A percentile compares a stretch with the other conserved stretches of the same genome.
Conservation (phyloP, 1,140 invertebrate genomes). For the Aphelenchoides fujianensis region DNA sequence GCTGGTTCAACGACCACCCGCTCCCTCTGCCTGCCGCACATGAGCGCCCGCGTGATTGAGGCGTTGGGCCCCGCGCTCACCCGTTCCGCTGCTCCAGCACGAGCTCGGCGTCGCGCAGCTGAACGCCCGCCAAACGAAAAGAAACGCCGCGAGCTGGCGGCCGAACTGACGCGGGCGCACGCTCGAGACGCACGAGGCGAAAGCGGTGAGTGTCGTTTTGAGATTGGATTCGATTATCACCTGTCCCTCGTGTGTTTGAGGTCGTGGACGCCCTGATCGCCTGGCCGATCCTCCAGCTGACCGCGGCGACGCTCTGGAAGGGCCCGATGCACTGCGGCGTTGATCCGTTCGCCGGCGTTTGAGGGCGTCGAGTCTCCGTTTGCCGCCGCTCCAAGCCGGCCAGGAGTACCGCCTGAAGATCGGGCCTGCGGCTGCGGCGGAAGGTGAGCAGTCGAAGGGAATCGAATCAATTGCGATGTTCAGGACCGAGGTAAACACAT, state of each 20-base stretch:
- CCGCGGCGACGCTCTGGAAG: conserved; percentile 24
- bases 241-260: conserved; percentile 34
- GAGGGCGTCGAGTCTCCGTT: neutral
- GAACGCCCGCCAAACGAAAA: neutral
- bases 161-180: neutral
- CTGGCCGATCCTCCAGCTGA: conserved; percentile 47
- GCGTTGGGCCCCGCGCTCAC: conserved; percentile 43
- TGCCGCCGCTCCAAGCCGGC: conserved; percentile 19
- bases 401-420: conserved; percentile 27
- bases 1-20: conserved; percentile 80
- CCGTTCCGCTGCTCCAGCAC: conserved; percentile 66
- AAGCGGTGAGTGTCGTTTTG: conserved; percentile 25
- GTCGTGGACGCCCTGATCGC: conserved; percentile 37
- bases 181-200: conserved; percentile 37
- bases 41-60: conserved; percentile 64
- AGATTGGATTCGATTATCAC: conserved; percentile 8
- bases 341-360: conserved; percentile 11
- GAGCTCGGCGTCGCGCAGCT: conserved; percentile 32
- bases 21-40: conserved; percentile 77
- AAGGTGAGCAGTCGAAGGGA: neutral
- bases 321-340: neutral
- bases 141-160: neutral
- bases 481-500: conserved; percentile 65
- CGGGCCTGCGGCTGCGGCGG: conserved; percentile 8
- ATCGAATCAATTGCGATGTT: conserved; percentile 19